phyloP scores from a whole-genome alignment of 2,797 vertebrate species.

The Bradypodion pumilum region DNA sequence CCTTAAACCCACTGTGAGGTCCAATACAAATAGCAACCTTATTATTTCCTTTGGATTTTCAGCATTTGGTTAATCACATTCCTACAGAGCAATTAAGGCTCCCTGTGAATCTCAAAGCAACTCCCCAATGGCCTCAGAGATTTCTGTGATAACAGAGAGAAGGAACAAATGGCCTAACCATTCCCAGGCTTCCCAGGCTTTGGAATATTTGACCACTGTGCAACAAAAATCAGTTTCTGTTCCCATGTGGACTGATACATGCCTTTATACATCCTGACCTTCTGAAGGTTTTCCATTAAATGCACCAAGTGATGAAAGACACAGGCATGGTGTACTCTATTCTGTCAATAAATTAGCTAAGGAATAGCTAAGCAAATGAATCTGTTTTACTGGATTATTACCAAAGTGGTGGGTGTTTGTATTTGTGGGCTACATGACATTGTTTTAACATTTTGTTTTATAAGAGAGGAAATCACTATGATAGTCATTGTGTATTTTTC shows the following conservation, averaged over 20 bases:
- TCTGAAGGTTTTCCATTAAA: background rate
- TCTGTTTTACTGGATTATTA: background rate
- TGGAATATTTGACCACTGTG: background rate
- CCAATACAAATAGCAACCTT: background rate
- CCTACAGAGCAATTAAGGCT: background rate
- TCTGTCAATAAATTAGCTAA: background rate
- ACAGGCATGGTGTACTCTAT: background rate
- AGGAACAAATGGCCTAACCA: background rate
- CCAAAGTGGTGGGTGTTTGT: background rate
- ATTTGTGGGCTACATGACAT: background rate
- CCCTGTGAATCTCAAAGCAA: background rate
- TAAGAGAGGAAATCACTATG: background rate
- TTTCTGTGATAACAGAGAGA: background rate
- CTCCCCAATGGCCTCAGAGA: background rate
- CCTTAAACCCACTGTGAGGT: background rate
- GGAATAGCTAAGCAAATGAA: background rate
- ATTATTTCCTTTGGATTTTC: background rate
- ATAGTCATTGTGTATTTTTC: background rate
- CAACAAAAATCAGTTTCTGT: background rate
- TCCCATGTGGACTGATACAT: background rate
- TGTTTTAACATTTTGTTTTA: background rate
- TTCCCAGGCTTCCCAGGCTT: background rate
- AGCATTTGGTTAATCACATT: conserved; percentile 1
- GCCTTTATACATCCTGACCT: background rate
- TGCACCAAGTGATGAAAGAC: background rate